phyloP scores from a whole-genome alignment of 2,888 invertebrate species.

The Cosmia trapezina region DNA sequence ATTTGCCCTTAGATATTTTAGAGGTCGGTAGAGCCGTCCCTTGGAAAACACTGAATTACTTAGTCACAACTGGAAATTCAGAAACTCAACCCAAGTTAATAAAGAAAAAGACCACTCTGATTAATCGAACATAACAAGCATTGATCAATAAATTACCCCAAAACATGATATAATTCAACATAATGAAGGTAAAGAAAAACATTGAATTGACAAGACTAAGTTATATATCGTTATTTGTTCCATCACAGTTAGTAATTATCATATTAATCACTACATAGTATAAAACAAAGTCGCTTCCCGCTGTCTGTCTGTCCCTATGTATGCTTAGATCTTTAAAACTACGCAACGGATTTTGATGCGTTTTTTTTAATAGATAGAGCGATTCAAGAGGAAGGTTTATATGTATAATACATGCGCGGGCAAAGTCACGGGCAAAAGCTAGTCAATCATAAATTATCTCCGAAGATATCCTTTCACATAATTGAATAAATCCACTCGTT shows the following conservation, averaged over 20 bases:
- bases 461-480: neutral
- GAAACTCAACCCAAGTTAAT: neutral
- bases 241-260: constrained; percentile 9
- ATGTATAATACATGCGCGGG: too few species aligned
- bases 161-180: neutral
- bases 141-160: constrained; percentile 13
- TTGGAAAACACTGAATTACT: neutral
- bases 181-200: constrained; percentile 5
- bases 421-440: too few species aligned
- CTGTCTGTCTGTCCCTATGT: too few species aligned
- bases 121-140: constrained; percentile 12
- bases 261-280: constrained; percentile 5
- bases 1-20: neutral
- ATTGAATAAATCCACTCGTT: constrained; percentile 17
- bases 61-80: neutral
- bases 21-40: neutral
- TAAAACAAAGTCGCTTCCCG: too few species aligned
- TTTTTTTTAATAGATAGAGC: too few species aligned
- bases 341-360: too few species aligned
- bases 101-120: neutral
- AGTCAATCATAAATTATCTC: constrained; percentile 35
- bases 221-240: constrained; percentile 8
- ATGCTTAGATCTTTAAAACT: too few species aligned
- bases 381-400: too few species aligned
- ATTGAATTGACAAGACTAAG: neutral